Base-by-base conservation (phyloP, 2,888 invertebrate species). In the Noctua pronuba region DNA sequence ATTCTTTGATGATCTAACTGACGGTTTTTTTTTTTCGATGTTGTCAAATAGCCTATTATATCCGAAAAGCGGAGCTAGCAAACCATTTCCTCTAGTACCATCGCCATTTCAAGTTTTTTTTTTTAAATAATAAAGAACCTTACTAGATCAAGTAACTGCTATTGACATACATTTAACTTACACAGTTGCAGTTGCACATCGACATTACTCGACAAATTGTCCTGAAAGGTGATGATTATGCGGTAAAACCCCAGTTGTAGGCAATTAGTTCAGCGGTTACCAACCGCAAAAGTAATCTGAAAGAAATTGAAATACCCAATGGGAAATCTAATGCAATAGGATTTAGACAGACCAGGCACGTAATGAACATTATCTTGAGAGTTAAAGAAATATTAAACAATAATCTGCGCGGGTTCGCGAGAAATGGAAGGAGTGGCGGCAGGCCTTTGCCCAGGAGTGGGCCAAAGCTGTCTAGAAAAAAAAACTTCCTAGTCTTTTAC, bases 171-270 rank as follows among this genome's bases (percentile, higher is more conserved):
- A 82, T 68, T 38, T 11, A 52, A 65, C 78, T 70, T 21, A 49
- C n/a, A 44, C 11, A 67, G 35, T 70, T 64, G 73, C 72, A 75
- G 70, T 79, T 79, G 60, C 60, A 60, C 73, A 71, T 73, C n/a
- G 67, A 41, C 79, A 86, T 86, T 86, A 75, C 55, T 70, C 35
- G 58, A 16, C 55, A 18, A 80, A 73, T 86, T 84, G 79, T 75
- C 80, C 84, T 68, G 84, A 68, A 84, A 84, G 79, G 64, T 65
- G 73, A 75, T 70, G 75, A 79, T 84, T 75, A 46, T 75, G 70
- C 46, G 84, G 84, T 65, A 83, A 86, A 84, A 79, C 70, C 84
- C 75, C 7, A 31, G 35, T 60, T 31, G n/a, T 58, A 24, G 8
- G 58, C 67, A 79, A 83, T 67, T 60, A 73, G 83, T 83, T 44